These are phyloP conservation scores for Lissocephala sabroskyi DNA, from an alignment of 2,888 invertebrate genomes.

Conservation along the genomic window DNA sequence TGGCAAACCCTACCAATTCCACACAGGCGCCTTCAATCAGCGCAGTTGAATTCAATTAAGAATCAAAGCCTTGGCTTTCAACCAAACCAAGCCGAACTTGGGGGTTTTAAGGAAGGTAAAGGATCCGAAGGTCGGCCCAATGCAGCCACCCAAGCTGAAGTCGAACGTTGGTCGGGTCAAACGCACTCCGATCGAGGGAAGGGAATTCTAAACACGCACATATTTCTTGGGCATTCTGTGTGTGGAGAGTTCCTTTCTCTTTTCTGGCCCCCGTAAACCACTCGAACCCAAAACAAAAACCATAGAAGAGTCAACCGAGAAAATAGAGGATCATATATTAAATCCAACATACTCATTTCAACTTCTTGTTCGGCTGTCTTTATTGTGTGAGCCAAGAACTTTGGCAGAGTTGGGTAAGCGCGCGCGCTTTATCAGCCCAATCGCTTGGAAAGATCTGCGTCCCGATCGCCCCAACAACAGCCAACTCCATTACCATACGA, in stretches of 20 bases:
- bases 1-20: too few relatives aligned
- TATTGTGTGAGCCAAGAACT: not conserved
- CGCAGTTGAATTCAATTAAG: too few relatives aligned
- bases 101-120: too few relatives aligned
- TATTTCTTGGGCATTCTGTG: not conserved
- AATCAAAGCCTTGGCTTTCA: too few relatives aligned
- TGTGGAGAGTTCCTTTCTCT: conserved; percentile 3
- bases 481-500: not conserved
- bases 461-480: not conserved
- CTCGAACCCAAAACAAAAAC: not conserved
- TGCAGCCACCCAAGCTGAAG: not conserved
- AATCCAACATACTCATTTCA: conserved; percentile 21
- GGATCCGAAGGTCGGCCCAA: too few relatives aligned
- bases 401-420: not conserved
- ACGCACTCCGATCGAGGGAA: not conserved
- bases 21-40: too few relatives aligned
- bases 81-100: too few relatives aligned
- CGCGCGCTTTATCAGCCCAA: not conserved
- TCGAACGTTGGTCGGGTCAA: not conserved
- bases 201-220: too few relatives aligned
- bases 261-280: not conserved
- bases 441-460: too few relatives aligned
- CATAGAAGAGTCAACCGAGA: not conserved
- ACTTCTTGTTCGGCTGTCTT: conserved; percentile 1
- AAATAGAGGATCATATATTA: conserved; percentile 5